These are phyloP conservation scores for Tauraco erythrolophus DNA, from an alignment of 2,113 vertebrate species.

Conservation along the genomic window DNA sequence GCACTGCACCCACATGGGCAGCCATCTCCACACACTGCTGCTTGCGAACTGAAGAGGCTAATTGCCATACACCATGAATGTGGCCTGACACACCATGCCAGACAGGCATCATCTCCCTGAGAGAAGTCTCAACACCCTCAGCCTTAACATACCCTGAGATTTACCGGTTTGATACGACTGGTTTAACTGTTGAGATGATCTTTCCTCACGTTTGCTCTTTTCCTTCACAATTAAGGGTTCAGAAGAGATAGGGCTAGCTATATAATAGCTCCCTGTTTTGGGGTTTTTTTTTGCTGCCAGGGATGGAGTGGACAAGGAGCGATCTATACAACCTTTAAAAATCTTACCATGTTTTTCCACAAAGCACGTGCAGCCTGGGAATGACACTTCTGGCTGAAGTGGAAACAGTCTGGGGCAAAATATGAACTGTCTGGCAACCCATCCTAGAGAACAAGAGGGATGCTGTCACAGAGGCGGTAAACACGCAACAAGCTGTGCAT, in stretches of 20 bases:
- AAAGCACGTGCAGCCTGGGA: conserved; percentile 64
- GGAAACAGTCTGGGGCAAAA: conserved; percentile 85
- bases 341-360: conserved; percentile 83
- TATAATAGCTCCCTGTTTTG: neutral
- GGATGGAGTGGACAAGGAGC: neutral
- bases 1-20: neutral
- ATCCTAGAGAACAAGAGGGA: conserved; percentile 35
- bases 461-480: neutral
- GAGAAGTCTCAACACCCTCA: neutral
- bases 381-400: conserved; percentile 76
- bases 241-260: neutral
- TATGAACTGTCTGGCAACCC: conserved; percentile 72
- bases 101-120: neutral
- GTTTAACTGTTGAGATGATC: neutral
- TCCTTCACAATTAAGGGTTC: neutral
- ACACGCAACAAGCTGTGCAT: neutral
- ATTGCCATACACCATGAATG: neutral
- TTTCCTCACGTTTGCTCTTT: neutral
- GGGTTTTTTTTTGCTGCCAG: neutral
- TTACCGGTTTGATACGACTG: neutral
- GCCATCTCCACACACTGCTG: neutral
- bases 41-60: neutral
- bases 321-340: neutral
- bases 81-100: neutral
- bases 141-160: neutral